Percentiles rank a stretch among this genome's conserved stretches.
phyloP scores from a whole-genome alignment of 92 coral and sea anemone genomes.

The Parazoanthus swiftii region DNA sequence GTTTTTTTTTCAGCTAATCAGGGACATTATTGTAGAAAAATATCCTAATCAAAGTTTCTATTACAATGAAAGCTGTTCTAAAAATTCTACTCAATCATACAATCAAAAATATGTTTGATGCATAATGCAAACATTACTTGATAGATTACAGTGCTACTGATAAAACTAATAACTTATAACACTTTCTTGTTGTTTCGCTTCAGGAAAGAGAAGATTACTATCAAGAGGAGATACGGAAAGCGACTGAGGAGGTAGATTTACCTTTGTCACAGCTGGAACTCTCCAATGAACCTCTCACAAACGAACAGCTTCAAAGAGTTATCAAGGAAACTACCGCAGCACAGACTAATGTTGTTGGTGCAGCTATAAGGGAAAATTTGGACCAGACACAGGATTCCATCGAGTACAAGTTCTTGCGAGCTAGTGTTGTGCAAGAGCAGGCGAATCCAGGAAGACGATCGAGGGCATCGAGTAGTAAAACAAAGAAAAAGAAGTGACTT shows the following conservation, averaged over 20 bases:
- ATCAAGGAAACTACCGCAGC: constrained; percentile 59
- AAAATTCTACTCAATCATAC: too few species aligned
- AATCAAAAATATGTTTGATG: too few species aligned
- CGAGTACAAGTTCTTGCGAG: constrained; percentile 70
- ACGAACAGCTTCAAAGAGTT: constrained; percentile 50
- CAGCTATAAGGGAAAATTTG: constrained; percentile 59
- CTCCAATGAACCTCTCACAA: constrained; percentile 46
- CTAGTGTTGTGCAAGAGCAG: constrained; percentile 41
- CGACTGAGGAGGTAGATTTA: constrained; percentile 57
- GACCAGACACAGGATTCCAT: constrained; percentile 72
- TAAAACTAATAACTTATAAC: neutral
- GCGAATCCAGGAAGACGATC: constrained; percentile 56
- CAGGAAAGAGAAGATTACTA: constrained; percentile 70
- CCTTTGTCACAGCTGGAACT: constrained; percentile 58
- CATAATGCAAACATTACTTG: too few species aligned
- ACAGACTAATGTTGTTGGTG: constrained; percentile 56
- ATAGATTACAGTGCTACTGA: too few species aligned
- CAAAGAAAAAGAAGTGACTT: constrained; percentile 46
- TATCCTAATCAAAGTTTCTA: too few species aligned
- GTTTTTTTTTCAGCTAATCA: too few species aligned
- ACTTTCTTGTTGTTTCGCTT: neutral
- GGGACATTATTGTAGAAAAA: too few species aligned
- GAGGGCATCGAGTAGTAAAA: constrained; percentile 51
- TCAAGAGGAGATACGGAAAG: constrained; percentile 59
- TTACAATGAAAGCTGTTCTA: too few species aligned